phyloP scores from a whole-genome alignment of 2,888 invertebrate genomes.

The Troides aeacus region DNA sequence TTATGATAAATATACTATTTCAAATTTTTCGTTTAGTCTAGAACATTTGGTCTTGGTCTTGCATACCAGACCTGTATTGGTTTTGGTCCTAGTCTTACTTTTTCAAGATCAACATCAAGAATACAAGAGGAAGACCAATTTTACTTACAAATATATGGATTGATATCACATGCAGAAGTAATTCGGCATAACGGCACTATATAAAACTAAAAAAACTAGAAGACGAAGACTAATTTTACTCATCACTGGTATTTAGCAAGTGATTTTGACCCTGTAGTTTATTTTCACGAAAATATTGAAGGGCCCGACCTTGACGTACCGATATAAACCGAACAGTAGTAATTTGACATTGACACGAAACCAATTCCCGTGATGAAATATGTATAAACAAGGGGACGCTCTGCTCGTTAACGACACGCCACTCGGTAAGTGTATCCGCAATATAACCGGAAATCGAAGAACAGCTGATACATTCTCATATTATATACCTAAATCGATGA shows the following conservation, averaged over 20 bases:
- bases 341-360: constrained; percentile 27
- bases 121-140: no score
- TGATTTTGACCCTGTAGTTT: not conserved
- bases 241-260: not conserved
- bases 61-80: no score
- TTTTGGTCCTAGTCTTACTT: no score
- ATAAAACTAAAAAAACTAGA: no score
- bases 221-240: no score
- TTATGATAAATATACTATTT: no score
- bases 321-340: constrained; percentile 13
- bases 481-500: not conserved
- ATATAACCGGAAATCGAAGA: not conserved
- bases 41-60: no score
- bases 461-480: not conserved
- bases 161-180: no score
- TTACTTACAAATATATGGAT: no score
- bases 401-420: constrained; percentile 17
- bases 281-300: not conserved
- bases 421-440: constrained; percentile 2
- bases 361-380: constrained; percentile 20
- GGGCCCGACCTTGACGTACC: constrained; percentile 11
- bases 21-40: no score
- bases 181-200: no score
- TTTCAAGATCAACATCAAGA: no score
- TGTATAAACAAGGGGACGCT: constrained; percentile 19